Conservation (phyloP, 2,797 vertebrate genomes). For the Buphagus erythrorhynchus region DNA sequence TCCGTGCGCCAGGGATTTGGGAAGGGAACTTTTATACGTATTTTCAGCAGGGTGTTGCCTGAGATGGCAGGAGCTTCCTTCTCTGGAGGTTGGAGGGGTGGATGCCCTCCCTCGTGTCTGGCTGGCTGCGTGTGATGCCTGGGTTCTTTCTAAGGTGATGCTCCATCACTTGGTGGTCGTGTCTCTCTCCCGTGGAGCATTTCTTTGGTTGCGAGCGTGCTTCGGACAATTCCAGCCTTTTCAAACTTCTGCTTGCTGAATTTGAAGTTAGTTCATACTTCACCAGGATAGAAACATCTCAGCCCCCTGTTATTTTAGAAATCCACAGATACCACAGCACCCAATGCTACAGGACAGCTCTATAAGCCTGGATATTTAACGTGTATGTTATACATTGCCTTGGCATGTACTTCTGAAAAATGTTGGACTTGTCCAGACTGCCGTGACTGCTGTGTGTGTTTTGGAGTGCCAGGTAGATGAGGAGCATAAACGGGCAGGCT, state of each 20-base stretch:
- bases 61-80: neutral
- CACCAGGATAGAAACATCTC: neutral
- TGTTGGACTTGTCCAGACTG: neutral
- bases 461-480: neutral
- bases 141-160: neutral
- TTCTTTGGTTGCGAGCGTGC: neutral
- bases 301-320: neutral
- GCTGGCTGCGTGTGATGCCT: neutral
- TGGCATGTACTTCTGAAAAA: neutral
- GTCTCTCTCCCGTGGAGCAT: neutral
- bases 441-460: neutral
- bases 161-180: neutral
- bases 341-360: neutral
- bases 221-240: neutral
- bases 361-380: neutral
- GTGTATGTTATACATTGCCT: neutral
- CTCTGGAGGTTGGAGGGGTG: neutral
- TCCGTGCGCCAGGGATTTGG: neutral
- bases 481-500: neutral
- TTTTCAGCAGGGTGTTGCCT: rapidly evolving
- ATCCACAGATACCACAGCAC: neutral
- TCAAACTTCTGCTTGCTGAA: neutral
- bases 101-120: neutral
- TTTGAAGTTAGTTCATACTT: conserved; percentile 43
- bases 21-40: neutral